phyloP scores from a whole-genome alignment of 2,113 vertebrate species.

The Microcebus lehilahytsara region DNA sequence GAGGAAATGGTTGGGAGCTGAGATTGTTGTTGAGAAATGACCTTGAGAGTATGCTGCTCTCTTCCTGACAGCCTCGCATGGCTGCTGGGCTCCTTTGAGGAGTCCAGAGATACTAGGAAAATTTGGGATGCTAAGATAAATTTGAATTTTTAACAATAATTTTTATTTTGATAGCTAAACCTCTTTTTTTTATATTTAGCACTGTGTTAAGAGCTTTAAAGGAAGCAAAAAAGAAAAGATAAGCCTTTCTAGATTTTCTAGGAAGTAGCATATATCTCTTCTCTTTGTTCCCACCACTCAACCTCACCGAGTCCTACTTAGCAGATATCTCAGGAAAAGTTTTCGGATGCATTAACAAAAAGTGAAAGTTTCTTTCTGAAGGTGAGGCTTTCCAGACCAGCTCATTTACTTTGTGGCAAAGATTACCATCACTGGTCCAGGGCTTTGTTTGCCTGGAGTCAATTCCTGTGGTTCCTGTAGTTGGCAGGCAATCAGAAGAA shows the following conservation, averaged over 20 bases:
- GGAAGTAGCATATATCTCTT: background rate
- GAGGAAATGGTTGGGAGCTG: background rate
- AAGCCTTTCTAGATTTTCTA: background rate
- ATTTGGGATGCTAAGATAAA: background rate
- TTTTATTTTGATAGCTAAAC: background rate
- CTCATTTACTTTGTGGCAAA: slow-evolving; percentile 71
- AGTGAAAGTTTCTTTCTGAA: slow-evolving; percentile 35
- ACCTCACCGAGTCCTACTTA: background rate
- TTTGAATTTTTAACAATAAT: background rate
- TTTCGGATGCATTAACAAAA: background rate
- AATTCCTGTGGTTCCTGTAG: slow-evolving; percentile 81
- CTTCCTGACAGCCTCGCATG: too few relatives aligned
- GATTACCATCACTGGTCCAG: slow-evolving; percentile 66
- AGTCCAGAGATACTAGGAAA: background rate
- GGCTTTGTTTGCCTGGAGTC: slow-evolving; percentile 78
- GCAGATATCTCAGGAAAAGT: background rate
- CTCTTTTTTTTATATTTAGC: background rate
- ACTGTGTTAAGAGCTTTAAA: too few relatives aligned
- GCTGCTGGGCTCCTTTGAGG: background rate
- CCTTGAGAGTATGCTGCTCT: background rate
- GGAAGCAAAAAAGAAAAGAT: too few relatives aligned
- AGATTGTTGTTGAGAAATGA: background rate
- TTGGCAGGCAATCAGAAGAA: slow-evolving; percentile 80
- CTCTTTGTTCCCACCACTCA: background rate
- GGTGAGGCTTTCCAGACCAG: slow-evolving; percentile 66